Evolutionary conservation across 2,888 invertebrate species (phyloP), one percentile per base, ranked within the genome.

Genomic region (Calliphora vomitoria): DNA sequence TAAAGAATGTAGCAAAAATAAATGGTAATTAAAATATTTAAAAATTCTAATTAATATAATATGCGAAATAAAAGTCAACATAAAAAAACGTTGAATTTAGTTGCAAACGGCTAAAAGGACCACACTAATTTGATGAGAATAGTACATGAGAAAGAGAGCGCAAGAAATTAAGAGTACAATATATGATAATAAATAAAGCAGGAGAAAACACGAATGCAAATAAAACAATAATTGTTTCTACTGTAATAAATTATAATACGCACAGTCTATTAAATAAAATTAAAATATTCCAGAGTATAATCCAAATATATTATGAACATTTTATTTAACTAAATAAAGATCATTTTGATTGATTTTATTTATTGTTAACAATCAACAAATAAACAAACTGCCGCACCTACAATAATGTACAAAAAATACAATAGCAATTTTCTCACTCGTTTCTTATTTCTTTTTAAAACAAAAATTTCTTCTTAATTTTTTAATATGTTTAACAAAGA

Each of bases 321-420:
- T 55, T 2, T 3, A 55, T 20, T 55, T 55, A 18, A 20, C 55
- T 20, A 50, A 13, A 50, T 55, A 55, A 60, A 25, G 13, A 60
- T 60, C 15, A 31, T 31, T 60, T 60, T 60, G 31, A 31, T 31
- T 44, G 20, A 58, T 50, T 13, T 55, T 47, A 75, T 1, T n/a
- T 62, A 18, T 75, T 62, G 15, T n/a, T 44, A 15, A 25, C 20
- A 18, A 53, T 25, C n/a, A n/a, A 15, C 35, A 50, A 35, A 72
- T 44, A 58, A 71, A 78, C 31, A 62, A 84, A 79, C 47, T 66
- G 84, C 85, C 82, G 87, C 87, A 85, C 80, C 86, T 88, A 87
- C 75, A 75, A 84, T 66, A 25, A 68, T 41, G 50, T 8, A 78
- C 5, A 81, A 71, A 75, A 87, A 75, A 83, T 81, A 31, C 60